Conservation (phyloP, 2,888 invertebrate genomes). For the Serrognathus titanus region DNA sequence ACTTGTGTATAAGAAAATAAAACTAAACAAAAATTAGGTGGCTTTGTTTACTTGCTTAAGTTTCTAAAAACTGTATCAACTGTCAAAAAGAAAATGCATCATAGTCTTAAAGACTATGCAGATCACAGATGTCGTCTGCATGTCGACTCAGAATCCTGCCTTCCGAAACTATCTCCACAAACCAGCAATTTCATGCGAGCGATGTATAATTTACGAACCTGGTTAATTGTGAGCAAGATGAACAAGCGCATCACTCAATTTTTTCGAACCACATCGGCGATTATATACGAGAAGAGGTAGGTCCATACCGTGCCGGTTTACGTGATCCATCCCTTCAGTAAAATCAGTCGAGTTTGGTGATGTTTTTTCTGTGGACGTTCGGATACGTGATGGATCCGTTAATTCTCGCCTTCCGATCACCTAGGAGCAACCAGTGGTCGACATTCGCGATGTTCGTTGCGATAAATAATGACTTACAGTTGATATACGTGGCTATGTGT, state of each 20-base stretch:
- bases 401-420: slow-evolving; percentile 2
- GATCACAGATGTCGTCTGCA: slow-evolving; percentile 9
- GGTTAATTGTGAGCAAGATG: slow-evolving; percentile 34
- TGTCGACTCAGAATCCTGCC: slow-evolving; percentile 22
- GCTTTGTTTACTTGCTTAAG: too few relatives aligned
- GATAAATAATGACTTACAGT: slow-evolving; percentile 26
- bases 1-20: too few relatives aligned
- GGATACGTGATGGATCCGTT: slow-evolving; percentile 23
- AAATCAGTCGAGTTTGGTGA: slow-evolving; percentile 19
- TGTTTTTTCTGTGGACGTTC: slow-evolving; percentile 22
- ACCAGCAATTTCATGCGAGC: slow-evolving; percentile 32
- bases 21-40: too few relatives aligned
- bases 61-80: too few relatives aligned
- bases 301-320: slow-evolving; percentile 37
- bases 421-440: not conserved
- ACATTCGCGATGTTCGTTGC: not conserved
- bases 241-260: slow-evolving; percentile 37
- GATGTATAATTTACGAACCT: slow-evolving; percentile 37
- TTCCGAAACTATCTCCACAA: slow-evolving; percentile 42
- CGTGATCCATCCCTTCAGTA: slow-evolving; percentile 44
- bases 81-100: too few relatives aligned
- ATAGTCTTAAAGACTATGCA: slow-evolving; percentile 9
- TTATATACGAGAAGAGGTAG: slow-evolving; percentile 40
- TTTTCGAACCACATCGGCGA: slow-evolving; percentile 40
- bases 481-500: slow-evolving; percentile 27